Base-by-base conservation (phyloP, 2,113 vertebrate species). In the Pampusana beccarii region DNA sequence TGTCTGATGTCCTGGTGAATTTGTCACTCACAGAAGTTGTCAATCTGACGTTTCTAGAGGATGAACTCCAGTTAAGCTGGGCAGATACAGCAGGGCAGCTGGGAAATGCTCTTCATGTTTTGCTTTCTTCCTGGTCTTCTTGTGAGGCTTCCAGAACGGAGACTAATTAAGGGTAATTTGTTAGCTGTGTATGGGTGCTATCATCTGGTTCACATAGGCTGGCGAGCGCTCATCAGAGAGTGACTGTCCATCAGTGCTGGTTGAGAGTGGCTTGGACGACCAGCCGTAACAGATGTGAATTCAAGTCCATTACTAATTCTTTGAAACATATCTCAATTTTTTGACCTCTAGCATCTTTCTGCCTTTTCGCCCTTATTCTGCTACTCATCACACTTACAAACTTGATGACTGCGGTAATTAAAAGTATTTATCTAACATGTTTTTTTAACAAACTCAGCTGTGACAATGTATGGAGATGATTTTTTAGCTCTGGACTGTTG, bases 201-300 rank as follows among this genome's bases (percentile, higher is more conserved):
- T 38, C 38, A 38, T 38, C 38, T 38, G 38, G 38, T 38, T 38
- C 38, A 38, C 11, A 11, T 11, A 38, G 38, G 38, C 38, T 38
- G 84, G 54, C 16, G 19, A n/a, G 12, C 0, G 4, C 15, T 73
- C 4, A 0, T 24, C 24, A 25, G 62, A 33, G 33, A 10, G 57
- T 2, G 12, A 8, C 42, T 31, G 1, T 28, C 50, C 71, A 72
- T 46, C 67, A 38, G 46, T 10, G 42, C 42, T 71, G 51, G 24
- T 29, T 38, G 54, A 73, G 56, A 73, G 53, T 38, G 29, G 4
- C 50, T 72, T 71, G 46, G 34, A 9, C n/a, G 57, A 8, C 29
- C 0, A 0, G 1, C 38, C 38, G 0, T 11, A 10, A 4, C 21
- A 48, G 26, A 33, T 21, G 25, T 0, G 1, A 25, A 2, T 56